Base-by-base conservation (phyloP, 2,888 invertebrate genomes). In the Drosophila nr. perissopoda region DNA sequence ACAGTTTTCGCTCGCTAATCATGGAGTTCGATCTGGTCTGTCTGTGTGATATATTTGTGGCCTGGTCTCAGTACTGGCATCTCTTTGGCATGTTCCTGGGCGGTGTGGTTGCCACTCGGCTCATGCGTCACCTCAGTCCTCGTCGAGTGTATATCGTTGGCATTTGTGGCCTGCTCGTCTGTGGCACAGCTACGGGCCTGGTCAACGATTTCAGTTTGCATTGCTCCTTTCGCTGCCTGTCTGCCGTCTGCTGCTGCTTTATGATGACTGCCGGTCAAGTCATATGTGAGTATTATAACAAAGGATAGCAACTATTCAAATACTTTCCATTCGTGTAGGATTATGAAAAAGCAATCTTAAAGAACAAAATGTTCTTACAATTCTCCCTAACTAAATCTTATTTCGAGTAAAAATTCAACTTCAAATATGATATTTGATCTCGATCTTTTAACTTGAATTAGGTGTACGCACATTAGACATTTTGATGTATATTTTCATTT, bases 51-150 rank as follows among this genome's bases (percentile, higher is more conserved):
- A 93, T 94, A 48, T 91, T 93, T 21, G 92, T 93, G 38, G 93
- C 93, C 33, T 93, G 93, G 88, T 93, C 93, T 0, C 94, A 94
- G 78, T 93, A 92, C 69, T 93, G 93, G 91, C 94, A 94, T 90
- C 88, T 94, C 33, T 92, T 94, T 51, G 94, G 94, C 16, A 90
- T 94, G 38, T 87, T 94, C 29, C 73, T 92, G 5, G 94, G 94
- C 5, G 94, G 94, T 36, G 86, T 94, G 18, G 77, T 91, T 18
- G 92, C 92, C 62, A 92, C 92, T 0, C 91, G 92, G 57, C 79
- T 93, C 67, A 92, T 94, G 90, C 76, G 90, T 8, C 79, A 84
- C 74, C 78, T 92, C 27, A 93, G 93, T 83, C 94, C 94, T 0
- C 90, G 91, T 1, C 85, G 85, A 38, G 90, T 93, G 0, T 92